Evolutionary conservation across 2,888 invertebrate genomes (phyloP).

Genomic region (Drosophila paramelanica): DNA sequence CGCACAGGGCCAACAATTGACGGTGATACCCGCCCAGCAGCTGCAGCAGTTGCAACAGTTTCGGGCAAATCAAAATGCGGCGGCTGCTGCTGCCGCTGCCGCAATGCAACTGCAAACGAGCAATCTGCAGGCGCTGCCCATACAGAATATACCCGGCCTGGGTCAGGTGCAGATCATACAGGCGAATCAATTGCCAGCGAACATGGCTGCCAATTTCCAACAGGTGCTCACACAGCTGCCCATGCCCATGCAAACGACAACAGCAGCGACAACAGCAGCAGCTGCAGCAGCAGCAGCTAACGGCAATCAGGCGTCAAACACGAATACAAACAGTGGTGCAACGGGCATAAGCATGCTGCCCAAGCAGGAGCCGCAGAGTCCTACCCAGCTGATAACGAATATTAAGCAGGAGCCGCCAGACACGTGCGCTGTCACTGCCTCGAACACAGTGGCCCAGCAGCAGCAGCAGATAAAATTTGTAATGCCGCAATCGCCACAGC

Average conservation of each 20-base stretch:
- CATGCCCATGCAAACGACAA: slow-evolving; percentile 54
- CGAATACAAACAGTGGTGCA: slow-evolving; percentile 67
- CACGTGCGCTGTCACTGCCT: slow-evolving; percentile 26
- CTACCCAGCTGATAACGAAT: slow-evolving; percentile 83
- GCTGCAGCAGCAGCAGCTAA: neutral
- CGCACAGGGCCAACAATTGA: slow-evolving; percentile 92
- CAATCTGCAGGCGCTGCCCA: slow-evolving; percentile 88
- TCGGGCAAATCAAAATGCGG: slow-evolving; percentile 61
- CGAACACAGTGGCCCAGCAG: slow-evolving; percentile 23
- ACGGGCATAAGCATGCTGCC: slow-evolving; percentile 62
- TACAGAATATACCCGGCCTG: slow-evolving; percentile 91
- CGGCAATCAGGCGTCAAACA: slow-evolving; percentile 50
- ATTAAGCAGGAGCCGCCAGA: slow-evolving; percentile 84
- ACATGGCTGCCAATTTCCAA: slow-evolving; percentile 81
- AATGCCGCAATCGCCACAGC: slow-evolving; percentile 64
- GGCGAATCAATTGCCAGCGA: slow-evolving; percentile 85
- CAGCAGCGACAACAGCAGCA: slow-evolving; percentile 1
- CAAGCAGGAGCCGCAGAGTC: slow-evolving; percentile 83
- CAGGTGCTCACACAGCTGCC: slow-evolving; percentile 74
- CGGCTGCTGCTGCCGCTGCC: slow-evolving; percentile 63
- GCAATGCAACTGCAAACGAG: slow-evolving; percentile 81
- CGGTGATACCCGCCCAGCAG: slow-evolving; percentile 91
- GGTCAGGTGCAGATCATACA: slow-evolving; percentile 90
- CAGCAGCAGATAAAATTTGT: slow-evolving; percentile 80
- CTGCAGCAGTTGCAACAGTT: slow-evolving; percentile 85